Percentiles rank a stretch among this genome's conserved stretches.
Conservation (phyloP, 2,888 invertebrate species). For the Prosapia bicincta region DNA sequence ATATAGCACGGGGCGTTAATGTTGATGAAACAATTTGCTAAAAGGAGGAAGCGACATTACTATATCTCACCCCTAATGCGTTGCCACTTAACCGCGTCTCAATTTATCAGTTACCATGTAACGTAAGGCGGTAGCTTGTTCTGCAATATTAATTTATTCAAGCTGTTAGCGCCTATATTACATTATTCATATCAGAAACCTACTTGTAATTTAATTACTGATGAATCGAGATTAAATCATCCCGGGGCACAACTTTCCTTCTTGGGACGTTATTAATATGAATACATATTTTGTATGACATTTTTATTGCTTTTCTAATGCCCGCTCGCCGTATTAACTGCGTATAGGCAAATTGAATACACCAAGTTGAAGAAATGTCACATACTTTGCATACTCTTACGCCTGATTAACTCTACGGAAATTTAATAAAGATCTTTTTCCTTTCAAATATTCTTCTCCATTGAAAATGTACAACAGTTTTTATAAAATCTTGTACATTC, state of each 20-base stretch:
- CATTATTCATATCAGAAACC: too few species aligned
- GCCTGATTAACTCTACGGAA: not conserved
- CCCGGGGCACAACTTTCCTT: too few species aligned
- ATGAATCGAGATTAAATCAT: too few species aligned
- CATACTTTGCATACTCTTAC: not conserved
- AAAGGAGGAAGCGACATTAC: not conserved
- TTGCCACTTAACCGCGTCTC: not conserved
- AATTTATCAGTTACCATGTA: not conserved
- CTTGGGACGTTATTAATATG: too few species aligned
- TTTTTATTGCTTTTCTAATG: too few species aligned
- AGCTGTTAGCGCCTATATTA: too few species aligned
- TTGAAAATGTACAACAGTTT: too few species aligned
- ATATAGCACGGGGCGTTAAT: not conserved
- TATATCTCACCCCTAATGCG: not conserved
- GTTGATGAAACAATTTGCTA: conserved; percentile 2
- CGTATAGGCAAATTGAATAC: not conserved
- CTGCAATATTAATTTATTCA: not conserved
- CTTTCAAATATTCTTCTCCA: too few species aligned
- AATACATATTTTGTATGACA: too few species aligned
- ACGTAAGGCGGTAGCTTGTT: not conserved
- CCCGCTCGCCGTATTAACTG: not conserved
- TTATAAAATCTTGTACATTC: too few species aligned
- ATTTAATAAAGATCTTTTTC: too few species aligned
- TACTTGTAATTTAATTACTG: too few species aligned
- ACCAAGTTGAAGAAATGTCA: not conserved